Base-by-base conservation (phyloP, 1,140 invertebrate genomes). In the Archegozetes longisetosus region DNA sequence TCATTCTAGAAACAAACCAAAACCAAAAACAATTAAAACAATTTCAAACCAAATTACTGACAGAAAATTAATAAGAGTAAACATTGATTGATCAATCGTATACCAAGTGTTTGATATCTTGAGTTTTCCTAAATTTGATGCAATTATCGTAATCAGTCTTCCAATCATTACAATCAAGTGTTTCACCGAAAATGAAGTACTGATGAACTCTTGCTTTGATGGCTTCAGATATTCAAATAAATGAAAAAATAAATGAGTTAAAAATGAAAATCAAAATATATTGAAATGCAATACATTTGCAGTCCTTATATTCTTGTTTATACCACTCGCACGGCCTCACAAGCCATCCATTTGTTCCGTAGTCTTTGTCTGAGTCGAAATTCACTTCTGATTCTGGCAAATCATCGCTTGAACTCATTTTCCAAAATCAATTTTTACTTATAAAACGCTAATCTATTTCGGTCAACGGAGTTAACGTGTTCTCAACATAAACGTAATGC, bases 301-400 rank as follows among this genome's bases (percentile, higher is more conserved):
- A 91, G 60, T 88, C 85, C 28, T 75, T 74, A 66, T 84, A 86
- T 74, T 89, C 86, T 58, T 84, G 83, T 64, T 82, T 77, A 69
- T 89, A 89, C 2, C 79, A 51, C 17, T 76, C 67, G 73, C 85
- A 88, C 12, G 82, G 79, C 66, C 82, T 49, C 25, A 70, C 61
- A 68, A 40, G 32, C 32, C 32, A 40, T 40, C 6, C 67, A 79
- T 76, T 67, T 86, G 66, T 1, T 83, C 83, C 85, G 88, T 66
- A 27, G 74, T 62, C 23, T 0, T 73, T 66, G 64, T 64, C 53
- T 62, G 55, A 61, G 62, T 64, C 24, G 48, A 58, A 27, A 61
- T 47, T 56, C 1, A 32, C n/a, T 26, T 29, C 25, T 4, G 40
- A 60, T 14, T 56, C 14, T 2, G 28, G 46, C 3, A 55, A 60